phyloP scores from a whole-genome alignment of 1,140 invertebrate genomes.

The Drosophila varians region DNA sequence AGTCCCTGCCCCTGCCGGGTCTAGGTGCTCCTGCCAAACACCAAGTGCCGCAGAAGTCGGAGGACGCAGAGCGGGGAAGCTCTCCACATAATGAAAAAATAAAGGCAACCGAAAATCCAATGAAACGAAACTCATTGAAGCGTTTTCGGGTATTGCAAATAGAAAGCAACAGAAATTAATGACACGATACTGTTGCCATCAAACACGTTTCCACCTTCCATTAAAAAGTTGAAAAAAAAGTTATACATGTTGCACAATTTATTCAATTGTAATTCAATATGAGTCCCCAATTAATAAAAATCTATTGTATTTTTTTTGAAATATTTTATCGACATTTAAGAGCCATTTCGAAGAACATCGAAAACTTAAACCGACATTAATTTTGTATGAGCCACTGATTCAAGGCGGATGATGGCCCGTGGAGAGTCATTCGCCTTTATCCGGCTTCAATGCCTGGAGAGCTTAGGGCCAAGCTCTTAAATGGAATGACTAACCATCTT shows the following conservation, averaged over 20 bases:
- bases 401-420: conserved; percentile 11
- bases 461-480: conserved; percentile 68
- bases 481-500: conserved; percentile 68
- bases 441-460: conserved; percentile 48
- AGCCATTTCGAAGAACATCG: background rate
- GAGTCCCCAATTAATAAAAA: no score
- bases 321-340: no score
- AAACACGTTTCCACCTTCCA: conserved; percentile 8
- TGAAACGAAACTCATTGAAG: conserved; percentile 60
- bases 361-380: conserved; percentile 20
- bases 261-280: conserved; percentile 5
- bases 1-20: conserved; percentile 28
- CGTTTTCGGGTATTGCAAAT: conserved; percentile 27
- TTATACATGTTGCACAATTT: background rate
- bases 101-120: conserved; percentile 32
- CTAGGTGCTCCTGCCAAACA: conserved; percentile 43
- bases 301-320: background rate
- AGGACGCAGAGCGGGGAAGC: conserved; percentile 14
- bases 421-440: conserved; percentile 8
- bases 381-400: conserved; percentile 6
- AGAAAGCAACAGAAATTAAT: conserved; percentile 55
- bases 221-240: background rate
- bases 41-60: conserved; percentile 47
- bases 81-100: conserved; percentile 68
- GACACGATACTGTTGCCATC: conserved; percentile 52